phyloP scores from a whole-genome alignment of 2,113 vertebrate genomes.

The Calidris pugnax region DNA sequence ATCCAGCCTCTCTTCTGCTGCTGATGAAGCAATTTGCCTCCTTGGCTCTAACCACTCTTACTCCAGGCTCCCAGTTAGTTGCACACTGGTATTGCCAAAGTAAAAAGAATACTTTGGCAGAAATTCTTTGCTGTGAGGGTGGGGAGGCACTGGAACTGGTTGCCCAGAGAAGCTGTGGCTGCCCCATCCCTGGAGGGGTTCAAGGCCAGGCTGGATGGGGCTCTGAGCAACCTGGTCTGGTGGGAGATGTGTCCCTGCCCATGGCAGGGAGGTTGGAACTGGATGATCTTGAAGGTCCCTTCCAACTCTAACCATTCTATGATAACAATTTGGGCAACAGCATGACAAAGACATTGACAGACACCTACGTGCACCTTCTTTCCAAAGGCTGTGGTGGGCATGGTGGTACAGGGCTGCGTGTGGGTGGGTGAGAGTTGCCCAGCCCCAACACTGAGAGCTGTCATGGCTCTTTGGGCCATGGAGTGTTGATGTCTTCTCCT shows the following conservation, averaged over 20 bases:
- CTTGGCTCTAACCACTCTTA: neutral
- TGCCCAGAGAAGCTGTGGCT: too few relatives aligned
- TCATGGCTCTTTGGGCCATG: neutral
- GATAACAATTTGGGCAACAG: neutral
- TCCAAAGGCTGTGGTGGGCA: neutral
- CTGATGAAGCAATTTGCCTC: neutral
- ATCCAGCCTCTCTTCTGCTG: neutral
- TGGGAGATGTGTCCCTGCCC: too few relatives aligned
- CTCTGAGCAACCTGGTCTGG: too few relatives aligned
- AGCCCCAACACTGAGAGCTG: fast-evolving
- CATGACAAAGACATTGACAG: neutral
- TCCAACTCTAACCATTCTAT: too few relatives aligned
- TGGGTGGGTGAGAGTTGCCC: neutral
- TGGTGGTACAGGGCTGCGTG: fast-evolving
- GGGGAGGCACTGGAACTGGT: too few relatives aligned
- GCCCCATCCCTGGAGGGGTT: too few relatives aligned
- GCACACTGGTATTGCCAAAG: neutral
- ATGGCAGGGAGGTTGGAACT: too few relatives aligned
- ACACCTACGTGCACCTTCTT: neutral
- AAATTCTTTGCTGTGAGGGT: too few relatives aligned
- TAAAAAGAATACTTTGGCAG: neutral
- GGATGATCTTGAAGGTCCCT: too few relatives aligned
- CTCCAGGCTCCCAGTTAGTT: neutral
- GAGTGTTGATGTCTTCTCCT: neutral
- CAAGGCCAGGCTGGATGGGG: too few relatives aligned